Percentiles rank a stretch among this genome's conserved stretches.
Conservation (phyloP, 2,113 vertebrate genomes). For the Anguilla rostrata region DNA sequence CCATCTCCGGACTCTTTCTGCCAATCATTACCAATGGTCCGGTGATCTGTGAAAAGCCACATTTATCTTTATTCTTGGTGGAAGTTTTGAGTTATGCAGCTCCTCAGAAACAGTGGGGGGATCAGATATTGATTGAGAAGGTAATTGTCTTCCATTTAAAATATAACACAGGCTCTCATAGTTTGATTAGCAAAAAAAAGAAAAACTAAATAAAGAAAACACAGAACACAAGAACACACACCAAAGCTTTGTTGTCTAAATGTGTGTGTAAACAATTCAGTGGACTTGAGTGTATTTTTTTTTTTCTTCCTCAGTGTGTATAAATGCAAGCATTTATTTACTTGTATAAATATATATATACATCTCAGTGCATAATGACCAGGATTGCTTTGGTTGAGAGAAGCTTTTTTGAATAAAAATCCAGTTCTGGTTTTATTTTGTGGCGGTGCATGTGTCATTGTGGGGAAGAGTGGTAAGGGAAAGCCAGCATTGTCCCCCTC, state of each 20-base stretch:
- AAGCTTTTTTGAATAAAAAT: constrained; percentile 13
- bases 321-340: constrained; percentile 11
- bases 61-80: not conserved
- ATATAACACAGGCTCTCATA: not conserved
- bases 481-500: not conserved
- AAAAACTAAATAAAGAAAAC: not conserved
- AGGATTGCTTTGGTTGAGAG: not conserved
- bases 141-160: constrained; percentile 2
- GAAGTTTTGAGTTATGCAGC: not conserved
- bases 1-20: not conserved
- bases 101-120: constrained; percentile 2
- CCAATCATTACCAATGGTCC: not conserved
- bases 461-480: not conserved
- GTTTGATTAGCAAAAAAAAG: not conserved
- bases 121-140: not conserved
- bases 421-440: not conserved
- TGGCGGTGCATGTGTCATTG: not conserved
- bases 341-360: not conserved
- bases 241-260: not conserved
- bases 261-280: not conserved
- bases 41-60: not conserved
- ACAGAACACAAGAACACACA: not conserved
- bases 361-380: not conserved
- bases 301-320: not conserved
- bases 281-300: not conserved